phyloP scores from a whole-genome alignment of 2,113 vertebrate genomes.

The Spilogale gracilis region DNA sequence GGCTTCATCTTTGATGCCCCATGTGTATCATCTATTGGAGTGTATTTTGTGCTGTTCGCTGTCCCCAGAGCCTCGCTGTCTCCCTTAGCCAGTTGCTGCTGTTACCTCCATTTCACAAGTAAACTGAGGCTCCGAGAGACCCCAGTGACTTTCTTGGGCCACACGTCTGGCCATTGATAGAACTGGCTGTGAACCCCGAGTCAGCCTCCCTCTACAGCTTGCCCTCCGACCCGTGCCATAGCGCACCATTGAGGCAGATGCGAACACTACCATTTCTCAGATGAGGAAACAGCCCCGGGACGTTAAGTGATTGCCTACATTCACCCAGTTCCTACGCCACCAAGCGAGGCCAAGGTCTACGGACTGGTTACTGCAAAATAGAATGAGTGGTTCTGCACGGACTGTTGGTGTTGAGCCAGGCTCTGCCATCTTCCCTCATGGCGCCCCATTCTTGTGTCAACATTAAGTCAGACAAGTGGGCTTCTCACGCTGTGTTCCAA shows the following conservation, averaged over 20 bases:
- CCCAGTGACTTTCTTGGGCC: too few relatives aligned
- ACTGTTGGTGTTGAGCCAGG: not conserved
- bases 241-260: not conserved
- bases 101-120: not conserved
- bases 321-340: rapidly evolving
- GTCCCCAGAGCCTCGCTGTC: rapidly evolving
- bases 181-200: not conserved
- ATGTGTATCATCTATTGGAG: rapidly evolving
- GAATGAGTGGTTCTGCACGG: not conserved
- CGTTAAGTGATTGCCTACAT: not conserved
- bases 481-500: not conserved
- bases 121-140: not conserved
- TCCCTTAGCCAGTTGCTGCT: too few relatives aligned
- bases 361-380: not conserved
- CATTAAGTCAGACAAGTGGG: rapidly evolving
- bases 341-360: not conserved
- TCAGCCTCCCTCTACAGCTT: not conserved
- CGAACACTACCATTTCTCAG: not conserved
- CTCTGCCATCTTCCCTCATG: rapidly evolving
- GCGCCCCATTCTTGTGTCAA: not conserved
- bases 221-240: not conserved
- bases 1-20: rapidly evolving
- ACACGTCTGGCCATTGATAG: not conserved
- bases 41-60: rapidly evolving
- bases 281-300: not conserved